These are phyloP conservation scores for Rhynchonema sp. DNA, from an alignment of 2,888 invertebrate species.

Conservation along the genomic window DNA sequence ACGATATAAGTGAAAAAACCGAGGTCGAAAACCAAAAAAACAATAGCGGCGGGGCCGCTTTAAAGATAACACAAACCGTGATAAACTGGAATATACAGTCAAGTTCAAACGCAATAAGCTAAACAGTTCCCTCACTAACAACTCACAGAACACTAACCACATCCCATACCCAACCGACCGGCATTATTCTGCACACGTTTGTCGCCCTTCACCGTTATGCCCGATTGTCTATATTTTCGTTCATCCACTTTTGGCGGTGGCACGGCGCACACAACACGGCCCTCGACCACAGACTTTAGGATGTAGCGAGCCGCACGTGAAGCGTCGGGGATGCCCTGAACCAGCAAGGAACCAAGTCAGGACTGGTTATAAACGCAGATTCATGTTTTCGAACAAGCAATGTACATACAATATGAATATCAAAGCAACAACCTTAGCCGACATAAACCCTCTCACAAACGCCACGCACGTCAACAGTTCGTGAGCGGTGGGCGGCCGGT, in stretches of 20 bases:
- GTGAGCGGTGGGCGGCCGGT: conserved; percentile 16
- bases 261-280: conserved; percentile 58
- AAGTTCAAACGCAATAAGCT: no score
- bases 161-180: no score
- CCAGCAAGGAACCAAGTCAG: background rate
- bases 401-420: background rate
- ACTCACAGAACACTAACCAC: no score
- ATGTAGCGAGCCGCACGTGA: conserved; percentile 69
- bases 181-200: no score
- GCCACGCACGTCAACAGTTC: conserved; percentile 60
- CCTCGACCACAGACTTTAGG: conserved; percentile 67
- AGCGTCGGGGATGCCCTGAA: conserved; percentile 66
- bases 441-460: conserved; percentile 80
- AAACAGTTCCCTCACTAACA: no score
- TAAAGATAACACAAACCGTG: no score
- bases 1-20: no score
- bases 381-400: background rate
- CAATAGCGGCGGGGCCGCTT: no score
- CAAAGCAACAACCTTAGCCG: conserved; percentile 46
- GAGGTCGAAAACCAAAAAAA: no score
- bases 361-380: background rate
- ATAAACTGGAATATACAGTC: no score
- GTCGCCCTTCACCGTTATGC: no score
- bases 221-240: no score
- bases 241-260: conserved; percentile 49